Conservation (phyloP, 23 tunicate genomes). For the Corella eumyota region DNA sequence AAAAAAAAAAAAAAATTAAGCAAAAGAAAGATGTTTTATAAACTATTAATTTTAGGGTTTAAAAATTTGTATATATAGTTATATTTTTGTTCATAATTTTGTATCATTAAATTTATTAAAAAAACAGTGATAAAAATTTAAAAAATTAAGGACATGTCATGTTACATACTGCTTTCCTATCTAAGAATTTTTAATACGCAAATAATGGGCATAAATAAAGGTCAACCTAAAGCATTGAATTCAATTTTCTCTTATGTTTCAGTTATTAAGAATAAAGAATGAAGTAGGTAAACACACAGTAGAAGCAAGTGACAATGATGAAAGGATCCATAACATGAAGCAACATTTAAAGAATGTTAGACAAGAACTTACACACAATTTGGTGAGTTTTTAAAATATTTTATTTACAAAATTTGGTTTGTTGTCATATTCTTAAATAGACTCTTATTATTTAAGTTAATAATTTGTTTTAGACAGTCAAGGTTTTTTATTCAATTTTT, state of each 20-base stretch:
- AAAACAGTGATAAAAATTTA: no score
- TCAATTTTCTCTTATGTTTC: conserved; percentile 22
- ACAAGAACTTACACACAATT: conserved; percentile 73
- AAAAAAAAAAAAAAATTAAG: neutral
- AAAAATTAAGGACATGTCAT: no score
- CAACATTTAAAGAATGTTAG: conserved; percentile 83
- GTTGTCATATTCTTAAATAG: no score
- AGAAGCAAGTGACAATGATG: conserved; percentile 48
- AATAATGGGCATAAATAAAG: no score
- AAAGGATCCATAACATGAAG: conserved; percentile 55
- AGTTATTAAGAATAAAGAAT: conserved; percentile 53
- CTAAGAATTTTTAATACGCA: no score
- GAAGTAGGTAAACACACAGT: conserved; percentile 9
- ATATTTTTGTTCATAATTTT: neutral
- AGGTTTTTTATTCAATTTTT: no score
- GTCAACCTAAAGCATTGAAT: conserved; percentile 70
- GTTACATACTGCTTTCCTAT: no score
- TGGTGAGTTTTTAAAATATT: conserved; percentile 22
- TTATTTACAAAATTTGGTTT: no score
- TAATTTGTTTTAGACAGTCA: no score
- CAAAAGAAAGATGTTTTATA: neutral
- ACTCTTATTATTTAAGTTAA: no score
- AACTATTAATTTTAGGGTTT: neutral
- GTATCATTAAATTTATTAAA: neutral
- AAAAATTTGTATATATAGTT: neutral